Evolutionary conservation across 2,113 vertebrate species (phyloP), one percentile per base, ranked within the genome.

Genomic region (Rhegmatorhina hoffmannsi): DNA sequence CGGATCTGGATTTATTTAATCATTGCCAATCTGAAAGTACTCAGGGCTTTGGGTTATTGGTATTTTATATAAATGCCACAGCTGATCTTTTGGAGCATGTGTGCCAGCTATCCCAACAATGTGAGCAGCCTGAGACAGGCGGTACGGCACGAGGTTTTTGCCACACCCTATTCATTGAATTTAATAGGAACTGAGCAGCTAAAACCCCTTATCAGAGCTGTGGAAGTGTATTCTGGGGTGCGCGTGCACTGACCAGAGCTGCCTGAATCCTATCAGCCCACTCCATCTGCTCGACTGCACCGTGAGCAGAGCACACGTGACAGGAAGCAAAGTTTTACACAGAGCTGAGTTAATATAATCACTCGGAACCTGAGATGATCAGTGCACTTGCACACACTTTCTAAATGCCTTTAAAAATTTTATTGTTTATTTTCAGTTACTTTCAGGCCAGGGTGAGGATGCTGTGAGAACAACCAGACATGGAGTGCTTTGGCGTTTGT

Each of bases 171-270:
- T 36, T 85, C 14, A 2, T 3, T 90, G 88, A 92, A 94, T 95
- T 96, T 96, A 84, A 68, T 86, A 92, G 90, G 85, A 74, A 68
- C 6, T 93, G 90, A 94, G 88, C 88, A 93, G 93, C 84, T 95
- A 73, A 96, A 94, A 68, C n/a, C 58, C 76, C 88, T 92, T 87
- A 93, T 93, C 95, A 68, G 86, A 47, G 80, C 80, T 28, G 36
- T 78, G 88, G 88, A 69, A 95, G 66, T 58, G 94, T 84, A 46
- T 92, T 79, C 94, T 89, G 81, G 76, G 84, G 90, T 87, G 77
- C 87, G 73, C 3, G 4, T 53, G 23, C 64, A 6, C 87, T 74
- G 79, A 90, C 68, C 87, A 88, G 72, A 80, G 92, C 74, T 64
- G 43, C 84, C 90, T 95, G 88, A 92, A 90, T 81, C 82, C 90